Percentiles rank a stretch among this genome's conserved stretches.
These are phyloP conservation scores for Eucidaris tribuloides DNA, from an alignment of 35 echinoderm and acorn worm species.

Conservation along the genomic window DNA sequence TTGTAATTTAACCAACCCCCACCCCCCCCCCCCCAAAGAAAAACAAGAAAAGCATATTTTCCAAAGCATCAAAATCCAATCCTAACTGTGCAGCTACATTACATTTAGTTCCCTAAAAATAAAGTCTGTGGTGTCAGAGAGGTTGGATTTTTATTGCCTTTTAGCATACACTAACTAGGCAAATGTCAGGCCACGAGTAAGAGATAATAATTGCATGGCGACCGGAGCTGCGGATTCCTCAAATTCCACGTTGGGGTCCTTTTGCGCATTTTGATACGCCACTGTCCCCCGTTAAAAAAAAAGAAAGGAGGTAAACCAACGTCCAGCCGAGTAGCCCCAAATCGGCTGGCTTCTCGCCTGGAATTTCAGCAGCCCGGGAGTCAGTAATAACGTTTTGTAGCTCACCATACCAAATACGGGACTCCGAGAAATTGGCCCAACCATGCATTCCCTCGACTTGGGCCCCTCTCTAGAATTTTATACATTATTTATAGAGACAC, in stretches of 20 bases:
- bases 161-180: background rate
- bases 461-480: constrained; percentile 32
- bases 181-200: background rate
- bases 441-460: background rate
- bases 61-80: background rate
- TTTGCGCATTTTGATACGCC: constrained; percentile 2
- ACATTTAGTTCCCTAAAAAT: no score
- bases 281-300: background rate
- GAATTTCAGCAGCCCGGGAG: constrained; percentile 23
- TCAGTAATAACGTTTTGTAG: constrained; percentile 29
- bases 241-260: constrained; percentile 32
- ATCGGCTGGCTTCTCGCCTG: constrained; percentile 34
- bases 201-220: background rate
- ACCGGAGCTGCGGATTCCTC: background rate
- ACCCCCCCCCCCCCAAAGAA: background rate
- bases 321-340: constrained; percentile 28
- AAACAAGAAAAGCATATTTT: background rate
- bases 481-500: constrained; percentile 36
- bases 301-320: background rate
- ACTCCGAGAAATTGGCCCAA: constrained; percentile 31
- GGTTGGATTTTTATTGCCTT: background rate
- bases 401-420: constrained; percentile 23
- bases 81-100: no score
- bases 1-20: background rate
- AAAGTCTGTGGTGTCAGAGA: no score